phyloP scores from a whole-genome alignment of 1,140 invertebrate species.

The Choristoneura fumiferana region DNA sequence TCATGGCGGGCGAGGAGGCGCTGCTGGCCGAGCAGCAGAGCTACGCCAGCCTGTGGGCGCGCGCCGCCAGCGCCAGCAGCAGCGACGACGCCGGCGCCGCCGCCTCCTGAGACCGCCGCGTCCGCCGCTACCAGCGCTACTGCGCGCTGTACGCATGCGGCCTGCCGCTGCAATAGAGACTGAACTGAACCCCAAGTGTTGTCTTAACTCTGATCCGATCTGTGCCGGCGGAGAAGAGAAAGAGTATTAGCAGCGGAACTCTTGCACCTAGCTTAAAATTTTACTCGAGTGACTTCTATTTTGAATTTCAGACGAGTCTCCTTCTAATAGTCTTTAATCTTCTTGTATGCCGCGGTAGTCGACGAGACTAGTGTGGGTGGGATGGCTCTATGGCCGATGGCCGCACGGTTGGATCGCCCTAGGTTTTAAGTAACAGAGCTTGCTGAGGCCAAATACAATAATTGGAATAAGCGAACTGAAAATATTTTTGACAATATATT shows the following conservation, averaged over 20 bases:
- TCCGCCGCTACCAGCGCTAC: constrained; percentile 26
- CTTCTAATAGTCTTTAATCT: too few relatives aligned
- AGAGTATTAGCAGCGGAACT: too few relatives aligned
- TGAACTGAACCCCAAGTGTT: not conserved
- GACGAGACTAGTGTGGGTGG: too few relatives aligned
- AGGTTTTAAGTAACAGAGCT: not conserved
- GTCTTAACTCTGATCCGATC: too few relatives aligned
- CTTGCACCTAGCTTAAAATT: too few relatives aligned
- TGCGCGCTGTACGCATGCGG: constrained; percentile 23
- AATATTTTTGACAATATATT: not conserved
- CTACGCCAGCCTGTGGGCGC: constrained; percentile 66
- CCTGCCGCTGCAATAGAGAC: not conserved
- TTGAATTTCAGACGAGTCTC: too few relatives aligned
- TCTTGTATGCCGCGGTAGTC: too few relatives aligned
- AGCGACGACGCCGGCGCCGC: constrained; percentile 41
- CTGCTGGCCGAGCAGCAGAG: constrained; percentile 65
- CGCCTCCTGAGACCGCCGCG: constrained; percentile 46
- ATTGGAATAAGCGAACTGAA: not conserved
- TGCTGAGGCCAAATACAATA: not conserved
- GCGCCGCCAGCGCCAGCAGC: constrained; percentile 44
- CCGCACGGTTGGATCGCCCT: too few relatives aligned
- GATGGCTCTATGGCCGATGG: too few relatives aligned
- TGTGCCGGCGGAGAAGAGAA: too few relatives aligned
- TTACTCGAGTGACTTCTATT: too few relatives aligned
- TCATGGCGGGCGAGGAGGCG: constrained; percentile 63